A percentile compares a stretch with the other conserved stretches of the same genome.
Conservation (phyloP, 2,888 invertebrate genomes). For the Acrocera orbiculus region DNA sequence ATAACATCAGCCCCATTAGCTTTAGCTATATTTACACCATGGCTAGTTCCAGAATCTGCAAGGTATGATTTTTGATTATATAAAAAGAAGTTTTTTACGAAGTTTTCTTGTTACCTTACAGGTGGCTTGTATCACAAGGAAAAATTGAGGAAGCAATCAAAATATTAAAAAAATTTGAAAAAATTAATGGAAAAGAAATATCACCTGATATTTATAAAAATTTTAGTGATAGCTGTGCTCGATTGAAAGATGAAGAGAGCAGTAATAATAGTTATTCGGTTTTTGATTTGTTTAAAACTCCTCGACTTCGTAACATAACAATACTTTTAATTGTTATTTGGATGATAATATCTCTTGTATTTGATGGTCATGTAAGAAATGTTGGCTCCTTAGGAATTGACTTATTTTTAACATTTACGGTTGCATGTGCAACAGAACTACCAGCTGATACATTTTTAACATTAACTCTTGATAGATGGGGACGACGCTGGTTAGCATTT, state of each 20-base stretch:
- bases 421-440: conserved; percentile 66
- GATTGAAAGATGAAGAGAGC: conserved; percentile 51
- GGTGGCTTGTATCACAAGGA: conserved; percentile 77
- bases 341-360: conserved; percentile 78
- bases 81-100: background rate
- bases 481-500: conserved; percentile 68
- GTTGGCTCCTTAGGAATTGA: conserved; percentile 67
- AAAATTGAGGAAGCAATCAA: conserved; percentile 58
- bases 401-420: conserved; percentile 70
- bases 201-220: conserved; percentile 54
- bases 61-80: conserved; percentile 34
- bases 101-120: conserved; percentile 17
- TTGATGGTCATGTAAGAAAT: conserved; percentile 77
- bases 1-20: conserved; percentile 61
- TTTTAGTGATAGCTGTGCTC: conserved; percentile 46
- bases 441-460: conserved; percentile 72
- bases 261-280: conserved; percentile 56
- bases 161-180: conserved; percentile 64
- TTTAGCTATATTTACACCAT: conserved; percentile 52
- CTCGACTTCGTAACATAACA: conserved; percentile 56
- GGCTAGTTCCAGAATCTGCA: conserved; percentile 69
- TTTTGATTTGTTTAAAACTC: conserved; percentile 61
- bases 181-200: conserved; percentile 57
- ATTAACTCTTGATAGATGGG: conserved; percentile 52
- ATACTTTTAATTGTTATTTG: conserved; percentile 65